phyloP scores from a whole-genome alignment of 1,140 invertebrate species.

The Oryctes rhinoceros region DNA sequence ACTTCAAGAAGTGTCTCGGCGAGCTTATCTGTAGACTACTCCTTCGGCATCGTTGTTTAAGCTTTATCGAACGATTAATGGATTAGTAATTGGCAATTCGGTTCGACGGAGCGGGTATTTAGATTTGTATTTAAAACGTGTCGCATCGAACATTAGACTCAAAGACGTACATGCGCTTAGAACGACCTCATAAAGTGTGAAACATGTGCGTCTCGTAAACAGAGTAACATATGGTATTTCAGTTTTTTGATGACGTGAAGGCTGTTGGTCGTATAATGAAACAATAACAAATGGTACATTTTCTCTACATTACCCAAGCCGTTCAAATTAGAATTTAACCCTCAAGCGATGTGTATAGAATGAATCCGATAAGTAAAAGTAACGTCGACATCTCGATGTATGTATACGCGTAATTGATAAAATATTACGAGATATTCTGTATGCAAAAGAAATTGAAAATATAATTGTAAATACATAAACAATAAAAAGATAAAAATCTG shows the following conservation, averaged over 20 bases:
- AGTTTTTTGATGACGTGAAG: neutral
- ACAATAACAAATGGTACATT: neutral
- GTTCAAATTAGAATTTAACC: too few relatives aligned
- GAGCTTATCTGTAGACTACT: neutral
- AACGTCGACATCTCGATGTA: too few relatives aligned
- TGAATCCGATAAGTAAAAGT: too few relatives aligned
- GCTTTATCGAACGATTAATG: neutral
- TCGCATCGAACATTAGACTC: neutral
- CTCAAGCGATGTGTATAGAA: too few relatives aligned
- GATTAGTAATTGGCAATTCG: neutral
- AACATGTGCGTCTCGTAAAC: constrained; percentile 21
- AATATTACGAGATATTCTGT: too few relatives aligned
- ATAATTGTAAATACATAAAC: too few relatives aligned
- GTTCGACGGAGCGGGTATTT: neutral
- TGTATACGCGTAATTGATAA: too few relatives aligned
- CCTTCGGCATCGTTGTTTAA: neutral
- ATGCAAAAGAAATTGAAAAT: too few relatives aligned
- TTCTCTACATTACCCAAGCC: too few relatives aligned
- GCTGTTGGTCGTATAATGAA: neutral
- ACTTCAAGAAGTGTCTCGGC: neutral
- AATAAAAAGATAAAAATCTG: too few relatives aligned
- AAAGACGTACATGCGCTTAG: neutral
- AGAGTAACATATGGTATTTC: constrained; percentile 13
- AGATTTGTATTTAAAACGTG: neutral
- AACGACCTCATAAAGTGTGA: constrained; percentile 20